Conservation (phyloP, 2,113 vertebrate genomes). For the Eptesicus fuscus region DNA sequence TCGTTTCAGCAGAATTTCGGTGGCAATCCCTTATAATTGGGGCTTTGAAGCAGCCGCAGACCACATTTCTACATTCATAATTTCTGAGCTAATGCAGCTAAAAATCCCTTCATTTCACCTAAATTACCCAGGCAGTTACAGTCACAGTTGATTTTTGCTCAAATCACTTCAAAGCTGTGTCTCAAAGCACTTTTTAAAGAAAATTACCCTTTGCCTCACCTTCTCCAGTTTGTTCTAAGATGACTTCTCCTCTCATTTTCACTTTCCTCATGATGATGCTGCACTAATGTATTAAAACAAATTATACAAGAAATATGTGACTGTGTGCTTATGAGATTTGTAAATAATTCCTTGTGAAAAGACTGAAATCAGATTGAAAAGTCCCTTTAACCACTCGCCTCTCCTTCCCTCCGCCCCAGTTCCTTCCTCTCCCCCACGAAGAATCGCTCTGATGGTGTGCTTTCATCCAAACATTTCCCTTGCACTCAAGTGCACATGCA, state of each 20-base stretch:
- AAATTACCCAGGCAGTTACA: slow-evolving; percentile 11
- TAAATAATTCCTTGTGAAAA: background rate
- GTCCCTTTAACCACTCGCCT: background rate
- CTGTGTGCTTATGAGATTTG: background rate
- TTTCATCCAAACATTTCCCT: background rate
- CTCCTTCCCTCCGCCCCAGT: background rate
- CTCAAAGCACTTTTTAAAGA: background rate
- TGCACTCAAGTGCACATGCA: background rate
- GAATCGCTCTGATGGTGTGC: background rate
- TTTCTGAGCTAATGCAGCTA: background rate
- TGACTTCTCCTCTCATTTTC: background rate
- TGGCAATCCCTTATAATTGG: background rate
- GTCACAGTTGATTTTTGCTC: slow-evolving; percentile 1
- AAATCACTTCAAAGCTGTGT: slow-evolving; percentile 25
- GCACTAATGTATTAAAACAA: background rate
- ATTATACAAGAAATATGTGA: background rate
- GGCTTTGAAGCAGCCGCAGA: background rate
- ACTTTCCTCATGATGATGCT: background rate
- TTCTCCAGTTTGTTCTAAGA: background rate
- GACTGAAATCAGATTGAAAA: background rate
- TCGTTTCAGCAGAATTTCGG: background rate
- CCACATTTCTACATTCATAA: background rate
- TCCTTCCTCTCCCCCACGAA: background rate
- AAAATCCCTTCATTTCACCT: slow-evolving; percentile 31
- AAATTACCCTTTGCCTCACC: slow-evolving; percentile 10